Evolutionary conservation across 2,113 vertebrate genomes (phyloP), one percentile per base, ranked within the genome.

Genomic region (Ophiodon elongatus): DNA sequence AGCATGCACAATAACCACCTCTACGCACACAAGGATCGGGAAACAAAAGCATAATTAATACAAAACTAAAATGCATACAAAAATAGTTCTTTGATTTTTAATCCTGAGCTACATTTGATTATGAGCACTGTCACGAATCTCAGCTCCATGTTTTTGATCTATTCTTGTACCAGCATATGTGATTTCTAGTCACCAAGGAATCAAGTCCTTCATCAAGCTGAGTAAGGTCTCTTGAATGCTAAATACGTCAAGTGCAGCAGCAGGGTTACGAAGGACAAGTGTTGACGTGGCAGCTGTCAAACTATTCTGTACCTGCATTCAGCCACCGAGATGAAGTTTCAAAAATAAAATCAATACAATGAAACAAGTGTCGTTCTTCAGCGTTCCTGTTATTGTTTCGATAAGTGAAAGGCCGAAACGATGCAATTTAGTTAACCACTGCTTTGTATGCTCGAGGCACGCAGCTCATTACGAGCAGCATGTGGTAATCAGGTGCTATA

Each of bases 151-250:
- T 74, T 70, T 13, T 14, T 17, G 23, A 70, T 35, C 35, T 64
- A 37, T 79, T 68, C 39, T 73, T 43, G 23, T 62, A 35, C 33
- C 63, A 35, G 29, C 23, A 23, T 21, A n/a, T 54, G 27, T 60
- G 59, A 76, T 50, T 60, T 60, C 33, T 6, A 23, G 14, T 72
- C 60, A 23, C 23, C 35, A 21, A 66, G 17, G 80, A 66, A 52
- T 67, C 13, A 33, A 41, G 29, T 35, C 35, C 66, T 60, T 39
- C 47, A 43, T 76, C 66, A 47, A n/a, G 31, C 31, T 29, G 31
- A 76, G 54, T 41, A 59, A 41, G 10, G 39, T 72, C 17, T 37
- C 57, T 27, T 39, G 59, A 83, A 71, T 65, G n/a, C 2, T 29
- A n/a, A 76, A 29, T 23, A 17, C 37, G 56, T 65, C 68, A 52